Percentiles rank a stretch among this genome's conserved stretches.
phyloP scores from a whole-genome alignment of 2,797 vertebrate genomes.

The Petrocephalus schoutedeni region DNA sequence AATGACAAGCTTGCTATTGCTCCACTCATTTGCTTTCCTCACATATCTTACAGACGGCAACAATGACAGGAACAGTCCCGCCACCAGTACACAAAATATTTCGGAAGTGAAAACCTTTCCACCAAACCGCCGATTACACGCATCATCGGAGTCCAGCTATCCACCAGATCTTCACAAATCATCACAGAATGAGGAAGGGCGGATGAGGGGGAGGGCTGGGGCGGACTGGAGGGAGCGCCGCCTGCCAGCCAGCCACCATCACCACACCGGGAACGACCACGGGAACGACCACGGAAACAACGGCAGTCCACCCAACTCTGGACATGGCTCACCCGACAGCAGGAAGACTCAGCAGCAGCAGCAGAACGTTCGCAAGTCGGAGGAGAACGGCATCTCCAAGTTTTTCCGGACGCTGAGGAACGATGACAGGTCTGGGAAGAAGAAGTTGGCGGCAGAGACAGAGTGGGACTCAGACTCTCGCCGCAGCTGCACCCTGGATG shows the following conservation, averaged over 20 bases:
- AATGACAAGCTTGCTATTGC: not conserved
- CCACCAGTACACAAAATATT: slow-evolving; percentile 91
- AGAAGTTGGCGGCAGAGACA: slow-evolving; percentile 61
- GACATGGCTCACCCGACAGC: slow-evolving; percentile 72
- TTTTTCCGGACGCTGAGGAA: slow-evolving; percentile 70
- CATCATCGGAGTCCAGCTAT: slow-evolving; percentile 89
- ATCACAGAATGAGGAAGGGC: slow-evolving; percentile 82
- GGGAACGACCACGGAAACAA: slow-evolving; percentile 73
- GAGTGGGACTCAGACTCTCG: slow-evolving; percentile 60
- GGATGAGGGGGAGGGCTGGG: slow-evolving; percentile 62
- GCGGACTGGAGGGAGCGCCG: slow-evolving; percentile 73
- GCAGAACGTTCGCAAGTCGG: slow-evolving; percentile 68
- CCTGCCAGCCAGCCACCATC: slow-evolving; percentile 65
- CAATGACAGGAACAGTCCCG: slow-evolving; percentile 90
- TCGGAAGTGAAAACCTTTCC: slow-evolving; percentile 86
- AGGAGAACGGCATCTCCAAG: slow-evolving; percentile 71
- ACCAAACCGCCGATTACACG: slow-evolving; percentile 75
- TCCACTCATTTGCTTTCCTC: slow-evolving; percentile 34
- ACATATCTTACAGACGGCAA: slow-evolving; percentile 79
- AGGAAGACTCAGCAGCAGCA: slow-evolving; percentile 64
- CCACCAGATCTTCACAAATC: slow-evolving; percentile 93
- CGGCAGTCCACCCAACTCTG: slow-evolving; percentile 58
- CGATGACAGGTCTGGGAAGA: slow-evolving; percentile 69
- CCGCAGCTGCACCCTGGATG: slow-evolving; percentile 60
- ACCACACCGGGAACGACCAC: slow-evolving; percentile 70